Conservation (phyloP, 2,797 vertebrate genomes). For the Ammospiza maritima region DNA sequence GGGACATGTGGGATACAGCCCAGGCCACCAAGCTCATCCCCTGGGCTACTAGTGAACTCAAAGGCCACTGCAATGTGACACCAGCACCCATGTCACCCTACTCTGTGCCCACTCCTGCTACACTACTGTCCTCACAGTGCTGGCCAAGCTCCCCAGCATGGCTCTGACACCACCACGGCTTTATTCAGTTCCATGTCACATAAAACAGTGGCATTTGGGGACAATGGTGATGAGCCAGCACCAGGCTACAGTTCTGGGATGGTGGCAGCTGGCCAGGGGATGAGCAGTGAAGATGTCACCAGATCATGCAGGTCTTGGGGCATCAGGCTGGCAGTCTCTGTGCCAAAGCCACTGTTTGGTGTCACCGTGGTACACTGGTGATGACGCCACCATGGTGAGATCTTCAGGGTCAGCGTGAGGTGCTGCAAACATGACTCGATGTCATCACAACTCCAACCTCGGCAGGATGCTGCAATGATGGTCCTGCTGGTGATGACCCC, state of each 20-base stretch:
- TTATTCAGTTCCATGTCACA: neutral
- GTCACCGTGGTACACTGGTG: neutral
- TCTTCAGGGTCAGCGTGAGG: neutral
- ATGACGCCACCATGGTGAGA: neutral
- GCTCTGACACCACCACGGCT: neutral
- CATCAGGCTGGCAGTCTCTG: accelerated
- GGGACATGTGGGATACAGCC: no score
- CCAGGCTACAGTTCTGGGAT: neutral
- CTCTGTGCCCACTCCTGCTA: no score
- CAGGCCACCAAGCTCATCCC: neutral
- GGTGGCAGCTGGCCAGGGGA: neutral
- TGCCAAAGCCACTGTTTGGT: neutral
- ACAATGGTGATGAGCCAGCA: neutral
- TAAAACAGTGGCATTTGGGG: neutral
- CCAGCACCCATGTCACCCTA: neutral
- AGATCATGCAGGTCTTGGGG: neutral
- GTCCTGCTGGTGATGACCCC: neutral
- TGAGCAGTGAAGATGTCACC: neutral
- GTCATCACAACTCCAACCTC: no score
- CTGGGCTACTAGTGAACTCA: neutral
- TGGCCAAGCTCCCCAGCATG: neutral
- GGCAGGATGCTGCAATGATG: no score
- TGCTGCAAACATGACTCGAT: neutral
- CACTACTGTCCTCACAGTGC: accelerated
- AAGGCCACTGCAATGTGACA: neutral